A percentile compares a stretch with the other conserved stretches of the same genome.
These are phyloP conservation scores for Aldrovandia affinis DNA, from an alignment of 2,797 vertebrate genomes.

Conservation along the genomic window DNA sequence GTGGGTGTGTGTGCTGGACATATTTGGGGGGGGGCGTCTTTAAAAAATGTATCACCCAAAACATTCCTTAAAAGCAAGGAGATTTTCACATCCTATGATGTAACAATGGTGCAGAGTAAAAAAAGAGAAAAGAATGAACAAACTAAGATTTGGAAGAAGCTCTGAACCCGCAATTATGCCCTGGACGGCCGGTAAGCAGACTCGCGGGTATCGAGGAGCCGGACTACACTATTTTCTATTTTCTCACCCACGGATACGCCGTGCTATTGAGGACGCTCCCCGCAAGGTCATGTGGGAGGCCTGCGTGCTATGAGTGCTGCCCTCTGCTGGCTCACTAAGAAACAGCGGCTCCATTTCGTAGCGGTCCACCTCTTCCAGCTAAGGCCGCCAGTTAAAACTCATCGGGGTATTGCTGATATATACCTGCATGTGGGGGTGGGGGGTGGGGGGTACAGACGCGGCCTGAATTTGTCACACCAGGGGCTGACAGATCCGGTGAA, in stretches of 20 bases:
- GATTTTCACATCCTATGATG: neutral
- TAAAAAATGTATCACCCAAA: neutral
- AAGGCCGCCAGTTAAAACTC: conserved; percentile 18
- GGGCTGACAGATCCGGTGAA: conserved; percentile 8
- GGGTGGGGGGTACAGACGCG: neutral
- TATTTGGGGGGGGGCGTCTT: neutral
- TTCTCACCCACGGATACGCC: neutral
- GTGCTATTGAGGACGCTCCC: neutral
- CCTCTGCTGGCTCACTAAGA: conserved; percentile 28
- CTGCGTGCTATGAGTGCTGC: conserved; percentile 11
- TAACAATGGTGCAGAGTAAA: neutral
- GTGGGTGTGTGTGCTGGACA: neutral
- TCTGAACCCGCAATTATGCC: no score
- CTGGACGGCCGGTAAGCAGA: neutral
- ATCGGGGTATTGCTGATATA: conserved; percentile 27
- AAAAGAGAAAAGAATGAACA: conserved; percentile 1
- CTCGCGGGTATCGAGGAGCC: neutral
- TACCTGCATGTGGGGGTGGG: neutral
- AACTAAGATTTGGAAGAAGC: no score
- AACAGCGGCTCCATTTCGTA: neutral
- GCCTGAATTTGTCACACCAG: conserved; percentile 35
- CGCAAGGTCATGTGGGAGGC: neutral
- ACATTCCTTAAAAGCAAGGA: neutral
- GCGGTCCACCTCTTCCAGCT: neutral
- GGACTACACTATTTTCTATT: neutral